These are phyloP conservation scores for Emmelina monodactyla DNA, from an alignment of 2,888 invertebrate genomes.

Conservation along the genomic window DNA sequence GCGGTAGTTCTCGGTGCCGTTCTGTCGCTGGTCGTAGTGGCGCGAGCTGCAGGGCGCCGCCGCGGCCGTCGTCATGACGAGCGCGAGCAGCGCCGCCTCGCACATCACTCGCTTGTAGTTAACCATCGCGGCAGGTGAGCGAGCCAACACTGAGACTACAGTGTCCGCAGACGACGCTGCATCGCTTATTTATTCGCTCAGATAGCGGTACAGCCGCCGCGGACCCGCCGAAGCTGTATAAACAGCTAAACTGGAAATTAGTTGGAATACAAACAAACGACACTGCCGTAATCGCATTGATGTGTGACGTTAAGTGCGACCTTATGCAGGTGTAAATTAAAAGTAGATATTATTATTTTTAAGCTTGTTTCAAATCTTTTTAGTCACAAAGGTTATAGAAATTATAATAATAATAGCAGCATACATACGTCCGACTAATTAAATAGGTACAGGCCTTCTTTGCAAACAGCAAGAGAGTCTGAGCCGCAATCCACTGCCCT, in stretches of 20 bases:
- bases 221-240: slow-evolving; percentile 23
- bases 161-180: slow-evolving; percentile 36
- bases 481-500: too few species aligned
- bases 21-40: slow-evolving; percentile 78
- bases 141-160: slow-evolving; percentile 43
- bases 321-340: too few species aligned
- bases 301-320: neutral
- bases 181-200: slow-evolving; percentile 62
- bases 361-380: too few species aligned
- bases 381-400: too few species aligned
- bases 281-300: neutral
- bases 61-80: slow-evolving; percentile 19
- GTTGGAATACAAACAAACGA: neutral
- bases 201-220: slow-evolving; percentile 57
- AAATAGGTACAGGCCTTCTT: too few species aligned
- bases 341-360: too few species aligned
- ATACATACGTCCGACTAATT: too few species aligned
- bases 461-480: too few species aligned
- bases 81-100: slow-evolving; percentile 34
- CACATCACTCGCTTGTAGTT: slow-evolving; percentile 55
- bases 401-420: too few species aligned
- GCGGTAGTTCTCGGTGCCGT: slow-evolving; percentile 77
- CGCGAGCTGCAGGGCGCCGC: slow-evolving; percentile 32
- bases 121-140: slow-evolving; percentile 46
- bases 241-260: slow-evolving; percentile 51